Evolutionary conservation across 2,113 vertebrate genomes (phyloP), one percentile per base, ranked within the genome.

Genomic region (Junco hyemalis): DNA sequence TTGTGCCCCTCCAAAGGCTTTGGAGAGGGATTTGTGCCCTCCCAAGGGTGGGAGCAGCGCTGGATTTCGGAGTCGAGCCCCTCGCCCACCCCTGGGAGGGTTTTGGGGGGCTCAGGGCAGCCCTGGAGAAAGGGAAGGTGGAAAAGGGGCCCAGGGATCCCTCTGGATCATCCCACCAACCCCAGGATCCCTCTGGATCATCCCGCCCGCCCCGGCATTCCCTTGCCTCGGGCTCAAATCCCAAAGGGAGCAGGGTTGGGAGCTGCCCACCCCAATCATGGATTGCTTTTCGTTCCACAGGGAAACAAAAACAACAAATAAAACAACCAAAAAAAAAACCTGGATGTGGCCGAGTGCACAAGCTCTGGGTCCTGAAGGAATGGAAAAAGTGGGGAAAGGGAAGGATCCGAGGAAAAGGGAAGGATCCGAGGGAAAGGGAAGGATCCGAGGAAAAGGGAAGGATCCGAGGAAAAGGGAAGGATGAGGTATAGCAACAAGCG

Each of bases 401-500:
- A 40, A 40, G 38, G 38, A 38, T 38, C 38, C 38, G 11, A 38
- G 38, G 38, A 5, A 40, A 40, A 40, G 38, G 38, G 38, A 40
- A 40, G 38, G 40, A 40, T 40, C 40, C 12, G 6, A 40, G 40
- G 38, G 7, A 16, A 14, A 24, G 56, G 21, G 24, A 3, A 22
- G 10, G 1, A 1, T 65, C 42, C 60, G 11, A 47, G 71, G 33
- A 5, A 56, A 44, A 25, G 14, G 5, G 53, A 54, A 79, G 15
- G n/a, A n/a, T 94, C 42, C 60, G 11, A 47, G 71, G 33, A 5
- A 56, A 44, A 25, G 14, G 5, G 53, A 54, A 79, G 15, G n/a
- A n/a, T 94, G 97, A 98, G 97, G 97, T 97, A 97, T 96, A 29
- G 48, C 93, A 72, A 91, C 74, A 66, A 57, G 5, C 3, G 2